Conservation (phyloP, 37 sponge, comb jelly and placozoan genomes). For the Halisarca cf. caerulea region DNA sequence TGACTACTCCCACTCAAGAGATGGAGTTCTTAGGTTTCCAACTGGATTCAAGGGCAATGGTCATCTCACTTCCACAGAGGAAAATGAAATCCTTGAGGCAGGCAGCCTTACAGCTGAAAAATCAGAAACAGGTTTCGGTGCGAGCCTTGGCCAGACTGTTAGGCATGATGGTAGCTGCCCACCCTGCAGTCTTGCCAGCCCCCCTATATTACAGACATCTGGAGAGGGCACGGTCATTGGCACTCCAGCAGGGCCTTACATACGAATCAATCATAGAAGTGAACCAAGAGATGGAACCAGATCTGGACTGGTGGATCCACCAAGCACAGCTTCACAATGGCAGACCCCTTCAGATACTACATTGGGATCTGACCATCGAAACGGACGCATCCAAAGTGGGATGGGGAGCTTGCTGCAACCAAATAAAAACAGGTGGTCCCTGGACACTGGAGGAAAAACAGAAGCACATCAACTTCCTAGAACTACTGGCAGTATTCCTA, state of each 20-base stretch:
- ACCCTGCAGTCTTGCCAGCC: slow-evolving; percentile 21
- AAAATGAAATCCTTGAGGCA: neutral
- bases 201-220: slow-evolving; percentile 26
- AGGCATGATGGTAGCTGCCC: slow-evolving; percentile 23
- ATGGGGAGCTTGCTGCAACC: slow-evolving; percentile 24
- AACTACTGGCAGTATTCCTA: slow-evolving; percentile 41
- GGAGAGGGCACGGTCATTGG: neutral
- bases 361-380: no score
- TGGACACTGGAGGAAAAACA: slow-evolving; percentile 29
- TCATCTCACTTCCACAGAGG: neutral
- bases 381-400: slow-evolving; percentile 38
- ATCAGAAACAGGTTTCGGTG: neutral
- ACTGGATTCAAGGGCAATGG: slow-evolving; percentile 6
- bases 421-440: slow-evolving; percentile 20
- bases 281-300: neutral
- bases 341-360: neutral
- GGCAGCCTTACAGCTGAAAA: neutral
- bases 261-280: neutral
- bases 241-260: neutral
- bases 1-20: neutral
- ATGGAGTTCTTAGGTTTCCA: slow-evolving; percentile 42
- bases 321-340: neutral
- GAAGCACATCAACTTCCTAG: slow-evolving; percentile 46
- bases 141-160: neutral
- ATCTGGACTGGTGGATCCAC: slow-evolving; percentile 30